Evolutionary conservation across 2,888 invertebrate genomes (phyloP).

Genomic region (Morpho deidamia): DNA sequence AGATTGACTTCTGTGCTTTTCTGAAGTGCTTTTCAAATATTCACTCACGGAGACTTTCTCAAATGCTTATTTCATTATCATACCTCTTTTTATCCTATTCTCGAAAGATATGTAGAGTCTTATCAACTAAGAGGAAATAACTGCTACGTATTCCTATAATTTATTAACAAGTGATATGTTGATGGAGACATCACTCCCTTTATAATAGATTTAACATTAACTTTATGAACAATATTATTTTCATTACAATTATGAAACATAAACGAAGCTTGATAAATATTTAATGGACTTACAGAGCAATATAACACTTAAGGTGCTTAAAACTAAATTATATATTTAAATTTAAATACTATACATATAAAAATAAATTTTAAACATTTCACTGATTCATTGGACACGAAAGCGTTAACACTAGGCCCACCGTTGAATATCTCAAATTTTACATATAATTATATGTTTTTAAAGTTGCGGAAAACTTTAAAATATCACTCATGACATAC

Average conservation of each 20-base stretch:
- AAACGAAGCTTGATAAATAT: conserved; percentile 43
- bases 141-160: conserved; percentile 64
- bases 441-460: no score
- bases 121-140: conserved; percentile 66
- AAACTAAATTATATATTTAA: conserved; percentile 53
- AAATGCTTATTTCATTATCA: conserved; percentile 1
- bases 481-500: conserved; percentile 6
- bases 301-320: conserved; percentile 70
- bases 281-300: conserved; percentile 61
- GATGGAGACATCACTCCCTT: conserved; percentile 71
- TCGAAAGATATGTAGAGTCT: conserved; percentile 64
- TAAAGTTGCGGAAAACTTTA: neutral
- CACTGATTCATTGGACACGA: conserved; percentile 48
- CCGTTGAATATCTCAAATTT: neutral
- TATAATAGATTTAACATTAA: conserved; percentile 57
- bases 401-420: conserved; percentile 25
- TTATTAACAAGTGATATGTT: conserved; percentile 78
- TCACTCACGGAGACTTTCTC: neutral
- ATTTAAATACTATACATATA: conserved; percentile 46
- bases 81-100: conserved; percentile 33
- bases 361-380: conserved; percentile 64
- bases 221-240: conserved; percentile 52
- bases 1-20: conserved; percentile 1
- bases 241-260: conserved; percentile 44
- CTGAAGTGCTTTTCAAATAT: neutral